Conservation (phyloP, 2,797 vertebrate species). For the Emys orbicularis region DNA sequence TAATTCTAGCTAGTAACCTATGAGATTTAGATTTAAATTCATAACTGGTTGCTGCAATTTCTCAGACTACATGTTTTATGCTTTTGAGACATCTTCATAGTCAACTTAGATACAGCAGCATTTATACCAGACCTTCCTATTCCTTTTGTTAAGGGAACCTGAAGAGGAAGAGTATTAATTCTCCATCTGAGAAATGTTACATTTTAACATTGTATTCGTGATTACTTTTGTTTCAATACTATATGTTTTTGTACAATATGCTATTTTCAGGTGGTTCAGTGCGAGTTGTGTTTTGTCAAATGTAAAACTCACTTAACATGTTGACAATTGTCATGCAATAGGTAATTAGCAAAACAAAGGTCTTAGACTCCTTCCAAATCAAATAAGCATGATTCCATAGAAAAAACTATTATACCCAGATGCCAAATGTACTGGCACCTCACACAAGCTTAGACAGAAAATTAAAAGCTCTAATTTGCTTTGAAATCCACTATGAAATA, state of each 20-base stretch:
- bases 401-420: too few species aligned
- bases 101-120: background rate
- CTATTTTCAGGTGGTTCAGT: background rate
- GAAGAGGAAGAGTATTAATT: background rate
- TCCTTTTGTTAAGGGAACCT: background rate
- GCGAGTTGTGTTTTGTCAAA: conserved; percentile 32
- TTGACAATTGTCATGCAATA: background rate
- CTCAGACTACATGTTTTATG: background rate
- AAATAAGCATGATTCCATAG: background rate
- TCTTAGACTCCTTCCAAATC: background rate
- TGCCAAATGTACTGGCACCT: background rate
- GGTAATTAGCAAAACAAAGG: conserved; percentile 9
- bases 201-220: background rate
- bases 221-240: background rate
- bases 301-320: background rate
- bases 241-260: background rate
- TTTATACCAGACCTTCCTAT: background rate
- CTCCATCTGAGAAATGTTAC: background rate
- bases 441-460: background rate
- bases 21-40: conserved; percentile 25
- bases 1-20: conserved; percentile 36
- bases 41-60: conserved; percentile 32
- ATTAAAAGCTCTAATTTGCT: background rate
- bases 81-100: background rate
- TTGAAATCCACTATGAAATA: background rate